Evolutionary conservation across 1,140 invertebrate genomes (phyloP).

Genomic region (Lycorma delicatula): DNA sequence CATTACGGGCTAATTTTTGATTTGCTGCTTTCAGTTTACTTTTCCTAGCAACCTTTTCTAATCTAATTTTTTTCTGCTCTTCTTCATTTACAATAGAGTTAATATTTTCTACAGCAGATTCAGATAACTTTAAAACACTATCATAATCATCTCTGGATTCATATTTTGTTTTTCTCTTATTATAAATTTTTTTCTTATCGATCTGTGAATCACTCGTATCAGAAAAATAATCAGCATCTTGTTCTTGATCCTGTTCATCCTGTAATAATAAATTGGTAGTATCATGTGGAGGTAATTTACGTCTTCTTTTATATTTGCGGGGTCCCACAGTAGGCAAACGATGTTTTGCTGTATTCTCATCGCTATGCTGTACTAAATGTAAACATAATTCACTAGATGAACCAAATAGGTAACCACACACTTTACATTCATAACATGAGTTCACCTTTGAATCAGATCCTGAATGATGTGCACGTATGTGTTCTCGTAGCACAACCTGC

Average conservation of each 20-base stretch:
- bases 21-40: conserved; percentile 44
- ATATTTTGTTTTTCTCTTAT: conserved; percentile 31
- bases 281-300: conserved; percentile 47
- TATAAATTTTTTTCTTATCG: conserved; percentile 33
- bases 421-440: conserved; percentile 56
- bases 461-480: conserved; percentile 73
- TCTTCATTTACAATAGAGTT: conserved; percentile 42
- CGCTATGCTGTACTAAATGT: conserved; percentile 72
- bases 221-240: conserved; percentile 30
- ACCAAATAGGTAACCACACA: conserved; percentile 56
- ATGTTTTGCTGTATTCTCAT: conserved; percentile 69
- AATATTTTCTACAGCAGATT: conserved; percentile 46
- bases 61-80: conserved; percentile 37
- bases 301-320: conserved; percentile 66
- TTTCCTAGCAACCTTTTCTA: conserved; percentile 19
- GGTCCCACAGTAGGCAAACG: conserved; percentile 58
- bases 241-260: conserved; percentile 13
- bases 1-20: conserved; percentile 45
- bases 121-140: conserved; percentile 42
- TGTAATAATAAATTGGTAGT: conserved; percentile 27
- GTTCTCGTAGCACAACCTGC: conserved; percentile 65
- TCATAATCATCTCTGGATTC: conserved; percentile 33
- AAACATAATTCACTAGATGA: conserved; percentile 64
- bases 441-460: conserved; percentile 55
- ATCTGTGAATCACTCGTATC: conserved; percentile 34